A percentile compares a stretch with the other conserved stretches of the same genome.
Evolutionary conservation across 2,888 invertebrate genomes (phyloP).

Genomic region (Cyclophora punctaria): DNA sequence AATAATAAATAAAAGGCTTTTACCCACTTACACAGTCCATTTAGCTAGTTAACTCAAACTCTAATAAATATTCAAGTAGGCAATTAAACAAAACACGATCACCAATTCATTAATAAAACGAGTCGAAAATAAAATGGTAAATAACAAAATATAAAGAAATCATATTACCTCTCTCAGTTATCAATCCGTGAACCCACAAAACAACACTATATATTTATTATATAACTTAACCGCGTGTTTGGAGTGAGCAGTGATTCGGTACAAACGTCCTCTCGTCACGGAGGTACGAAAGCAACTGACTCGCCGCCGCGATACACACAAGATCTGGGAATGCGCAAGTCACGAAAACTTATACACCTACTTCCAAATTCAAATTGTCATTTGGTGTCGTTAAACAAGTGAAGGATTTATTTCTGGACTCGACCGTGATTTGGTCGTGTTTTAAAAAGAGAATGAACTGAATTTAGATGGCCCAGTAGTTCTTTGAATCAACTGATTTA

Average conservation of each 20-base stretch:
- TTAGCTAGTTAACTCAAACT: too few relatives aligned
- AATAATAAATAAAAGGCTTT: too few relatives aligned
- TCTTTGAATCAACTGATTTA: too few relatives aligned
- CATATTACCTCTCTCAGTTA: neutral
- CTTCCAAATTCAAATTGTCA: conserved; percentile 62
- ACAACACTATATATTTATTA: conserved; percentile 8
- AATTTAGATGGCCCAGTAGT: too few relatives aligned
- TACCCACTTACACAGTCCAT: too few relatives aligned
- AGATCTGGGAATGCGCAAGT: conserved; percentile 68
- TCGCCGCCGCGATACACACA: conserved; percentile 42
- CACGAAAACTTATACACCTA: conserved; percentile 63
- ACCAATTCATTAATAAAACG: too few relatives aligned
- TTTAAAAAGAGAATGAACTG: too few relatives aligned
- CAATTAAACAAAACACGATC: too few relatives aligned
- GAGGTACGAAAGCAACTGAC: conserved; percentile 47
- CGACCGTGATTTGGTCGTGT: too few relatives aligned
- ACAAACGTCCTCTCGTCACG: conserved; percentile 34
- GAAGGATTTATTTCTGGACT: too few relatives aligned
- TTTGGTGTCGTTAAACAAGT: conserved; percentile 27
- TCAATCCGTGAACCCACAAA: conserved; percentile 10
- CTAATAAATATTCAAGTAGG: too few relatives aligned
- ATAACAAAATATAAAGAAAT: conserved; percentile 3
- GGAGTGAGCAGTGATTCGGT: conserved; percentile 8
- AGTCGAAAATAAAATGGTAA: too few relatives aligned
- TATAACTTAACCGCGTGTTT: conserved; percentile 1